phyloP scores from a whole-genome alignment of 2,888 invertebrate genomes.

The Heliconius ismenius region DNA sequence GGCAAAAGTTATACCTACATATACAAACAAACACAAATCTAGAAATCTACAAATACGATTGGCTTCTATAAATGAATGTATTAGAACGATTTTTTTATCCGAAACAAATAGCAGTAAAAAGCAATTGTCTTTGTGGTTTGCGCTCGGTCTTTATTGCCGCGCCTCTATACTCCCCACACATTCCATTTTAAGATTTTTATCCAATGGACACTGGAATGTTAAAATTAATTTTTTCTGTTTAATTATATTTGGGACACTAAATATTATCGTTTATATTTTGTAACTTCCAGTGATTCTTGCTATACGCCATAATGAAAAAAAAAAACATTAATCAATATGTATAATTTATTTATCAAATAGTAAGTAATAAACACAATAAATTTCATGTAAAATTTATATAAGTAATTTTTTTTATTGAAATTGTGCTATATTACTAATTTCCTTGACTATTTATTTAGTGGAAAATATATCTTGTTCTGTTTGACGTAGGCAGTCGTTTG shows the following conservation, averaged over 20 bases:
- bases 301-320: background rate
- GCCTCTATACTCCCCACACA: conserved; percentile 29
- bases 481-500: conserved; percentile 17
- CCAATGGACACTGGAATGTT: conserved; percentile 32
- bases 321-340: too few relatives aligned
- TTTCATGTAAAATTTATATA: too few relatives aligned
- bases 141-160: conserved; percentile 33
- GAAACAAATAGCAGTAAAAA: conserved; percentile 25
- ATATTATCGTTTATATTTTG: background rate
- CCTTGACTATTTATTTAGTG: too few relatives aligned
- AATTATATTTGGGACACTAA: background rate
- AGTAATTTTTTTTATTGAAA: too few relatives aligned
- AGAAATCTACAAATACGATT: background rate
- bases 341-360: too few relatives aligned
- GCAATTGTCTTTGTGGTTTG: conserved; percentile 33
- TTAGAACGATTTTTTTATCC: conserved; percentile 4
- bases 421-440: too few relatives aligned
- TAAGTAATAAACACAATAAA: too few relatives aligned
- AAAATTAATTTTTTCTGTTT: conserved; percentile 34
- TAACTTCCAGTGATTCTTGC: background rate
- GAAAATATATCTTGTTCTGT: background rate
- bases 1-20: too few relatives aligned
- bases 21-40: too few relatives aligned
- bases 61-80: background rate
- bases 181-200: conserved; percentile 33